phyloP scores from a whole-genome alignment of 2,888 invertebrate species.

The Dryobota labecula region DNA sequence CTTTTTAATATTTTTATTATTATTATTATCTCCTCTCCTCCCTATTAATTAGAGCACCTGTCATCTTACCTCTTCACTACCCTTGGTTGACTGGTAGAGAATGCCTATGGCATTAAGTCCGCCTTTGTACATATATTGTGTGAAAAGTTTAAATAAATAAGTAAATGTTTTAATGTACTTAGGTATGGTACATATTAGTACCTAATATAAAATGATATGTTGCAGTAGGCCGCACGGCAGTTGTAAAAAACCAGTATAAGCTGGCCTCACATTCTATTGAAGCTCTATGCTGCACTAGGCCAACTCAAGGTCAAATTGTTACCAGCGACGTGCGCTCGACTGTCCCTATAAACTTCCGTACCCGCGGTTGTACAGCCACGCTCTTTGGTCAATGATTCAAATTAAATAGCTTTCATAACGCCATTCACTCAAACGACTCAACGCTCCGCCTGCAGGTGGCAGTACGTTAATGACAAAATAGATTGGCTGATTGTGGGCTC shows the following conservation, averaged over 20 bases:
- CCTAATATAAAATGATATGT: neutral
- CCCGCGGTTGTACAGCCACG: neutral
- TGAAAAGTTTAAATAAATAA: too few species aligned
- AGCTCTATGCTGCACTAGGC: neutral
- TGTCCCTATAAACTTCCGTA: neutral
- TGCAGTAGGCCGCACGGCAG: neutral
- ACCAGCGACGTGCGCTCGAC: too few species aligned
- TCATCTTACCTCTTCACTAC: too few species aligned
- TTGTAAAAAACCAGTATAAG: neutral
- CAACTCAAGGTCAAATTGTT: too few species aligned
- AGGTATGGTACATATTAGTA: neutral
- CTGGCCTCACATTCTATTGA: neutral
- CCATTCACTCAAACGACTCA: neutral
- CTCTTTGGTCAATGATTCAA: conserved; percentile 3
- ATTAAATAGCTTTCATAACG: conserved; percentile 16
- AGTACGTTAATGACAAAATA: conserved; percentile 12
- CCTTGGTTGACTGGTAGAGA: too few species aligned
- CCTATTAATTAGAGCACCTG: too few species aligned
- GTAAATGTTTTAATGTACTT: neutral
- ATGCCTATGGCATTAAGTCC: too few species aligned
- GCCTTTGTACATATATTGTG: too few species aligned
- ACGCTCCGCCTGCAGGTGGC: conserved; percentile 25
- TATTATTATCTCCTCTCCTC: too few species aligned
- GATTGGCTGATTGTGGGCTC: conserved; percentile 24
- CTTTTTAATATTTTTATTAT: too few species aligned